Percentiles rank a stretch among this genome's conserved stretches.
Conservation (phyloP, 2,888 invertebrate species). For the Conistra vaccinii region DNA sequence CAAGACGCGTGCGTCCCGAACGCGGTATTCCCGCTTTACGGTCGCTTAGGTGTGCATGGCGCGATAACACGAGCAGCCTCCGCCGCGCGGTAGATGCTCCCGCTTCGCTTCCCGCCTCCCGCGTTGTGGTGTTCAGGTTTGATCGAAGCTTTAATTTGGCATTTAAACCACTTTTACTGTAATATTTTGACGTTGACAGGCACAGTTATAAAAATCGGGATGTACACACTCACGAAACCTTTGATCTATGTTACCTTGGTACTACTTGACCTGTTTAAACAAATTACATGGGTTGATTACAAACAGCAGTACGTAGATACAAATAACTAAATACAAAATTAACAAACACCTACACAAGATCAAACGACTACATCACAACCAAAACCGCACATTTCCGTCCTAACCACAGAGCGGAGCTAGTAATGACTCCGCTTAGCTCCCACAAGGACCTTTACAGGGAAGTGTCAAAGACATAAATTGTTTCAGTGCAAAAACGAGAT, state of each 20-base stretch:
- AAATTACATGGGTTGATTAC: not conserved
- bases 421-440: conserved; percentile 25
- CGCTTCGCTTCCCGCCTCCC: too few species aligned
- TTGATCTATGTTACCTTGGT: not conserved
- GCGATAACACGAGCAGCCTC: too few species aligned
- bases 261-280: not conserved
- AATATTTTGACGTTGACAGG: too few species aligned
- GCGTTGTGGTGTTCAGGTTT: too few species aligned
- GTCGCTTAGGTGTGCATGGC: too few species aligned
- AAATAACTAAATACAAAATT: conserved; percentile 14
- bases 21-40: too few species aligned
- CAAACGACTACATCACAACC: conserved; percentile 25
- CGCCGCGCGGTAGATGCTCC: too few species aligned
- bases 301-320: not conserved
- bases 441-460: not conserved
- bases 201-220: too few species aligned
- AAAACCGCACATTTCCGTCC: conserved; percentile 17
- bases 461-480: conserved; percentile 15
- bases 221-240: not conserved
- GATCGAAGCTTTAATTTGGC: too few species aligned
- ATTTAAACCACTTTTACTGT: too few species aligned
- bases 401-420: conserved; percentile 11
- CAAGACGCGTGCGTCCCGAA: too few species aligned
- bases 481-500: not conserved
- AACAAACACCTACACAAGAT: conserved; percentile 19